Percentiles rank a stretch among this genome's conserved stretches.
phyloP scores from a whole-genome alignment of 2,113 vertebrate species.

The Microcebus ravelobensis region DNA sequence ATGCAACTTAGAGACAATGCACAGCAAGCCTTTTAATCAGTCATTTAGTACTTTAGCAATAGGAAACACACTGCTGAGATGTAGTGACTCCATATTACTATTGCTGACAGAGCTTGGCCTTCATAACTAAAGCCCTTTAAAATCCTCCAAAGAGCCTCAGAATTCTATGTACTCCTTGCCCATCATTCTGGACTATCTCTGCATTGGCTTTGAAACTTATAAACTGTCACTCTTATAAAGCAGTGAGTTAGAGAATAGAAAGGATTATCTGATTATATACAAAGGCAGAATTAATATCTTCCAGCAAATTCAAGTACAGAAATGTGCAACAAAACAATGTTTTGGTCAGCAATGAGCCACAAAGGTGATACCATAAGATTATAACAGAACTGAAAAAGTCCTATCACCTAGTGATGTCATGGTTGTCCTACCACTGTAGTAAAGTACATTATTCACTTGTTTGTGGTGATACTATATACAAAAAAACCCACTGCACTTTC shows the following conservation, averaged over 20 bases:
- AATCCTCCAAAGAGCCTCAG: neutral
- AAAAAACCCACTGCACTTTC: neutral
- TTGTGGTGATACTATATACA: neutral
- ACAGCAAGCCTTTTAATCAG: neutral
- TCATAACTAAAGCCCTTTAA: slow-evolving; percentile 2
- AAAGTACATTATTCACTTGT: neutral
- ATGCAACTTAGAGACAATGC: neutral
- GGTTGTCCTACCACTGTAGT: neutral
- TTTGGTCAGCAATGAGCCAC: neutral
- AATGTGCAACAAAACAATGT: neutral
- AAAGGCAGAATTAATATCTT: neutral
- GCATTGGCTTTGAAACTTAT: neutral
- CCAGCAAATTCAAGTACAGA: neutral
- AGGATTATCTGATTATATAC: neutral
- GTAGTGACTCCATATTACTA: neutral
- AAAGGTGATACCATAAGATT: neutral
- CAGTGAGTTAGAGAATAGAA: neutral
- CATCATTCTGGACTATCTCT: neutral
- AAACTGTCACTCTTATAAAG: neutral
- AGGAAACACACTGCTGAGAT: neutral
- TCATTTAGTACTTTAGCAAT: neutral
- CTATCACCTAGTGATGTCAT: neutral
- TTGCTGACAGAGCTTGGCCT: neutral
- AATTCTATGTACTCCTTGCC: neutral
- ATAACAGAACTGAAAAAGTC: neutral